Evolutionary conservation across 2,888 invertebrate genomes (phyloP), one percentile per base, ranked within the genome.

Genomic region (Yponomeuta evonymella): DNA sequence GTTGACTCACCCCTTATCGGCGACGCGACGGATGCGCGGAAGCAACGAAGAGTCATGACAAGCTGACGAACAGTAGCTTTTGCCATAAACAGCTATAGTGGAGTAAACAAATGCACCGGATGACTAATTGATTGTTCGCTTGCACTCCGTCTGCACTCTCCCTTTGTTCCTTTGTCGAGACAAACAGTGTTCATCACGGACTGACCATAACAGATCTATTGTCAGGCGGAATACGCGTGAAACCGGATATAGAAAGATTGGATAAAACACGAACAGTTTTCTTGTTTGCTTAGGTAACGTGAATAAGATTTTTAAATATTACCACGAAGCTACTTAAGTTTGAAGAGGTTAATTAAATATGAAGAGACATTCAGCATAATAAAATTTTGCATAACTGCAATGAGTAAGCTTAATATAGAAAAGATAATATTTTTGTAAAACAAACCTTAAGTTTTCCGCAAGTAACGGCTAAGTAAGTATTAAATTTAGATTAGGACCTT

Each of bases 161-260:
- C 63, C 90, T 88, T 89, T 89, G 88, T 90, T 83, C 83, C 86
- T 90, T 90, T 90, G 90, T 90, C 81, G 79, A 77, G 29, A n/a
- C 23, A 67, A 65, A n/a, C 43, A 33, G 30, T 12, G 33, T 33
- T 29, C 33, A 29, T 65, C 65, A 29, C 65, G 30, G 65, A 65
- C 65, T 29, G 33, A 65, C 51, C 51, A 58, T 58, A 58, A 58
- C 15, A 58, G 51, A 58, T 58, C 51, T 43, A 15, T 15, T 15
- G 51, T 58, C 12, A 58, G 12, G 15, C 12, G 6, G 43, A 6
- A 8, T 1, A 5, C 36, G 36, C 8, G 43, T 8, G 5, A 58
- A 58, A 58, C 2, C 15, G 51, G 51, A 58, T 58, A 58, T 58
- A 43, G 6, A 43, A 5, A 43, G 3, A 43, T 43, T 6, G 6